phyloP scores from a whole-genome alignment of 2,797 vertebrate genomes.

The Hydrocynus forskahlii region DNA sequence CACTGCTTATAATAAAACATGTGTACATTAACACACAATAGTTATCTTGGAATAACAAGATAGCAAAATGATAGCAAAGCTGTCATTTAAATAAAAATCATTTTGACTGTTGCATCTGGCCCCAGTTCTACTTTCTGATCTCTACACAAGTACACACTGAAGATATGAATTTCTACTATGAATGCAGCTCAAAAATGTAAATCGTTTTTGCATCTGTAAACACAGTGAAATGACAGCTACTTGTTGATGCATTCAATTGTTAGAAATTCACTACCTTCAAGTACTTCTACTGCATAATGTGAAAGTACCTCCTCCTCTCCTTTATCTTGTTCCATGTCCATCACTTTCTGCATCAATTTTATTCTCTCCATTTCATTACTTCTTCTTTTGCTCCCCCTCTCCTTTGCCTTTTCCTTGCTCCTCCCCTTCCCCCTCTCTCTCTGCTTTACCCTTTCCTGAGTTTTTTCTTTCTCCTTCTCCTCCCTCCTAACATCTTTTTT shows the following conservation, averaged over 20 bases:
- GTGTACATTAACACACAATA: background rate
- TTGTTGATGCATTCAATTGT: constrained; percentile 30
- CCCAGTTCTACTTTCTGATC: constrained; percentile 50
- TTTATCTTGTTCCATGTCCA: constrained; percentile 63
- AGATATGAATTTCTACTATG: constrained; percentile 66
- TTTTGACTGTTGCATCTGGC: constrained; percentile 61
- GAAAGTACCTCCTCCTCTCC: constrained; percentile 73
- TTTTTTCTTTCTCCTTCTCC: constrained; percentile 73
- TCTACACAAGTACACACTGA: constrained; percentile 57
- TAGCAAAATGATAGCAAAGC: background rate
- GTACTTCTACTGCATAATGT: constrained; percentile 42
- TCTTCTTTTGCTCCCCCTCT: constrained; percentile 64
- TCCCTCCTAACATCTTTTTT: constrained; percentile 73
- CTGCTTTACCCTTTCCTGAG: constrained; percentile 67
- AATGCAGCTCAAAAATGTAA: constrained; percentile 53
- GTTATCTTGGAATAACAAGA: background rate
- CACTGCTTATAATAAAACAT: background rate
- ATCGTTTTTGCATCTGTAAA: too few relatives aligned
- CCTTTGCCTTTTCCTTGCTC: constrained; percentile 61
- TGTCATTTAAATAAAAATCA: constrained; percentile 13
- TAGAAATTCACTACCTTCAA: constrained; percentile 66
- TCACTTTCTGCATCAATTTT: constrained; percentile 64
- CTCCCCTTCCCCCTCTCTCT: constrained; percentile 62
- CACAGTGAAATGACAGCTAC: background rate
- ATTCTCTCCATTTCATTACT: constrained; percentile 64